These are phyloP conservation scores for Odontomachus brunneus DNA, from an alignment of 1,140 invertebrate genomes.

Conservation along the genomic window DNA sequence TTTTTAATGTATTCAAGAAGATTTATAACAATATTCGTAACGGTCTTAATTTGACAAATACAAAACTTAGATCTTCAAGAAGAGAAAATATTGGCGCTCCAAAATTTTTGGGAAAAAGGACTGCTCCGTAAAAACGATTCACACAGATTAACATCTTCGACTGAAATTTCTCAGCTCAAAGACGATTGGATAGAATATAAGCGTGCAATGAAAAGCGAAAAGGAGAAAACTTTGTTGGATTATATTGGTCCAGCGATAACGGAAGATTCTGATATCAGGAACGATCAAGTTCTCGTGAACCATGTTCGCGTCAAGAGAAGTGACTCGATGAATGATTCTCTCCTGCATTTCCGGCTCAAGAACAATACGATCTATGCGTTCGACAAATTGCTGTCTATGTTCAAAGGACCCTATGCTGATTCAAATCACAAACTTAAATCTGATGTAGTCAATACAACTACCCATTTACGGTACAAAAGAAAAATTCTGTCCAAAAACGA, in stretches of 20 bases:
- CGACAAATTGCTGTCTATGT: not conserved
- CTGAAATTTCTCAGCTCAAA: not conserved
- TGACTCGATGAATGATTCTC: not conserved
- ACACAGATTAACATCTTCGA: not conserved
- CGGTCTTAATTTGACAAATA: not conserved
- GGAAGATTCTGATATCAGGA: conserved; percentile 26
- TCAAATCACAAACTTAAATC: not conserved
- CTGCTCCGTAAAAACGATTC: not conserved
- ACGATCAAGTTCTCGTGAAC: conserved; percentile 22
- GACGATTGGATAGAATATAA: not conserved
- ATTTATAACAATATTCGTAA: not conserved
- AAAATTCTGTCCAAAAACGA: not conserved
- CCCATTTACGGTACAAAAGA: not conserved
- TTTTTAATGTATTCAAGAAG: not conserved
- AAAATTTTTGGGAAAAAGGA: conserved; percentile 33
- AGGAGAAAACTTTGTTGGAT: conserved; percentile 42
- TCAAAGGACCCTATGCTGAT: conserved; percentile 7
- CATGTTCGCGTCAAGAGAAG: conserved; percentile 72
- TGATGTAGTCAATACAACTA: not conserved
- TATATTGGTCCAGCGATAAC: conserved; percentile 46
- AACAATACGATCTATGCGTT: not conserved
- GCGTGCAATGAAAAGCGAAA: not conserved
- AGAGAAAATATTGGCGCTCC: no score
- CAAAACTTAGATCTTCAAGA: not conserved
- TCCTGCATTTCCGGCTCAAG: not conserved